Base-by-base conservation (phyloP, 2,797 vertebrate genomes). In the Pempheris klunzingeri region DNA sequence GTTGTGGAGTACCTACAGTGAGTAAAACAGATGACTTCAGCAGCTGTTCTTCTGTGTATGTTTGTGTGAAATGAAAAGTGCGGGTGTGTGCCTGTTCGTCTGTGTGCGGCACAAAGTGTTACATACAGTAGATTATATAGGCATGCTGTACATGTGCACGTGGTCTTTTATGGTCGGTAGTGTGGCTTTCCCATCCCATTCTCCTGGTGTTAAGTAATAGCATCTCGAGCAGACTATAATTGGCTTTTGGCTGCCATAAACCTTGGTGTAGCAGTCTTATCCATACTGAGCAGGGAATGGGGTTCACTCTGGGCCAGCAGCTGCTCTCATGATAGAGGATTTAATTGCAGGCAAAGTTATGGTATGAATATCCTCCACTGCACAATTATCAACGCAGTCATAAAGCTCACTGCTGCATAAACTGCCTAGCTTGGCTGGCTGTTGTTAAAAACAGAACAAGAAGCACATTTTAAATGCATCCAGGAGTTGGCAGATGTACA, bases 301-400 rank as follows among this genome's bases (percentile, higher is more conserved):
- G 67, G 84, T 89, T 92, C 90, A 93, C 77, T 86, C 67, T 67
- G 77, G 90, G 82, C 86, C 86, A 90, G 82, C 90, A 81, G 86
- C 90, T 89, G 88, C 83, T 92, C 85, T 92, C 80, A 83, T 92
- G 91, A 92, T 92, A 88, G 86, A 77, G 80, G 84, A 92, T 91
- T 94, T 92, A 92, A 91, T 93, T 89, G 88, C 88, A 86, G 75
- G 81, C 80, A 81, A 92, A 89, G 86, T 89, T 90, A 90, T 84
- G 77, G 87, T 83, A 82, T 85, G 87, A 90, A 85, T 90, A 84
- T 92, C 74, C 81, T 81, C 87, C 61, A 62, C 77, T 89, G 78
- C 86, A 81, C 85, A 90, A 91, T 90, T 92, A 91, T 88, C 80
- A 90, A 65, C 54, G 68, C 80, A 71, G 81, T 91, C 74, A 83